A percentile compares a stretch with the other conserved stretches of the same genome.
phyloP scores from a whole-genome alignment of 2,797 vertebrate genomes.

The Chloroceryle amazona region DNA sequence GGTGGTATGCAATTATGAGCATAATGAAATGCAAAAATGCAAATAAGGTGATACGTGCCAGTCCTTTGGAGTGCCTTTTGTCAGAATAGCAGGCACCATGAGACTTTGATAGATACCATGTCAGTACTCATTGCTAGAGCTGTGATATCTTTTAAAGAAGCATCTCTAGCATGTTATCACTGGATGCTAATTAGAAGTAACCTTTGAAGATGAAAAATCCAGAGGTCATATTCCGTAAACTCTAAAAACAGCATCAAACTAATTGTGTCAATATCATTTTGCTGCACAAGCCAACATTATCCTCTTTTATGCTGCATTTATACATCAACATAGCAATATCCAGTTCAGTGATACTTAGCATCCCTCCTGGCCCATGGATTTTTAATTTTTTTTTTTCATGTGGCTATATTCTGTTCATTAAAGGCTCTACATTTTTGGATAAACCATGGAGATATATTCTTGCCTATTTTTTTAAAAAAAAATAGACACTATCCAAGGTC shows the following conservation, averaged over 20 bases:
- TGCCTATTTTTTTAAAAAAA: neutral
- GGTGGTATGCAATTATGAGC: conserved; percentile 93
- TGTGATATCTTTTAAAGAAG: conserved; percentile 85
- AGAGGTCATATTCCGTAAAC: conserved; percentile 75
- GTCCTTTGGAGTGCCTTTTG: conserved; percentile 91
- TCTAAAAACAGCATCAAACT: conserved; percentile 76
- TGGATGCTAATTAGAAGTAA: conserved; percentile 82
- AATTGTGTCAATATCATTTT: conserved; percentile 77
- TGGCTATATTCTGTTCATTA: neutral
- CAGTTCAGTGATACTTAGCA: neutral
- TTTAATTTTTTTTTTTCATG: neutral
- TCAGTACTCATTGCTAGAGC: conserved; percentile 87
- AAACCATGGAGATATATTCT: neutral
- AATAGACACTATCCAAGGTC: neutral
- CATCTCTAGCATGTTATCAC: conserved; percentile 75
- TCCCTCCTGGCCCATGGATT: neutral
- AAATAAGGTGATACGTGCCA: conserved; percentile 91
- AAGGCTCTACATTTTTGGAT: conserved; percentile 25
- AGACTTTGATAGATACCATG: conserved; percentile 92
- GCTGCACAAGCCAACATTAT: conserved; percentile 26
- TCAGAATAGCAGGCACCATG: conserved; percentile 86
- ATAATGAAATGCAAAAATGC: conserved; percentile 99
- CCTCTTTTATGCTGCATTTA: conserved; percentile 43
- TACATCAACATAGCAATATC: neutral
- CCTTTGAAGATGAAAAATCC: conserved; percentile 79